Conservation (phyloP, 2,888 invertebrate genomes). For the Anticlea derivata region DNA sequence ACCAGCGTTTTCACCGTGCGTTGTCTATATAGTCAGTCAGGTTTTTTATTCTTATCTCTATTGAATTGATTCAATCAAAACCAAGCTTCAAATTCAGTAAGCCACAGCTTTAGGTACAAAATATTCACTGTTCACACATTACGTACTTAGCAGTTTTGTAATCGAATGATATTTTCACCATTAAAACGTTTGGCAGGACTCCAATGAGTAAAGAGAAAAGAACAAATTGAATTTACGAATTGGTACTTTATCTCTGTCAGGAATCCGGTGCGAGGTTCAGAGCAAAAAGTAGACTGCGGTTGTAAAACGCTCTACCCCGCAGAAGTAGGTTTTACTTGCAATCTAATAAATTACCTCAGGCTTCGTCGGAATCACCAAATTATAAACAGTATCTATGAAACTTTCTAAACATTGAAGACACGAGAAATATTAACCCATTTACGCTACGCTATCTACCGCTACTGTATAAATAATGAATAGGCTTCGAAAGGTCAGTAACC, state of each 20-base stretch:
- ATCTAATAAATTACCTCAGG: constrained; percentile 2
- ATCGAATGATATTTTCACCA: constrained; percentile 42
- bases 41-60: too few relatives aligned
- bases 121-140: constrained; percentile 5
- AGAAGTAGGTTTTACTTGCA: background rate
- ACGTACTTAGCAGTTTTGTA: constrained; percentile 37
- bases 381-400: constrained; percentile 5
- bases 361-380: constrained; percentile 1
- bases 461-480: constrained; percentile 40
- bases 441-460: constrained; percentile 29
- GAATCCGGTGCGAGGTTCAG: constrained; percentile 29
- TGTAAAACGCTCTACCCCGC: constrained; percentile 5
- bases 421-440: constrained; percentile 37
- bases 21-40: too few relatives aligned
- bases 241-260: constrained; percentile 51
- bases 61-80: too few relatives aligned
- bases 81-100: background rate
- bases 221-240: constrained; percentile 58
- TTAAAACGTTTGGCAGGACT: constrained; percentile 52
- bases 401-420: constrained; percentile 25
- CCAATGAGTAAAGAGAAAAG: constrained; percentile 43
- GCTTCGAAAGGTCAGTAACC: constrained; percentile 58
- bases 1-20: too few relatives aligned
- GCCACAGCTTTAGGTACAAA: background rate
- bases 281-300: constrained; percentile 30